phyloP scores from a whole-genome alignment of 2,113 vertebrate species.

The Thryonomys swinderianus region DNA sequence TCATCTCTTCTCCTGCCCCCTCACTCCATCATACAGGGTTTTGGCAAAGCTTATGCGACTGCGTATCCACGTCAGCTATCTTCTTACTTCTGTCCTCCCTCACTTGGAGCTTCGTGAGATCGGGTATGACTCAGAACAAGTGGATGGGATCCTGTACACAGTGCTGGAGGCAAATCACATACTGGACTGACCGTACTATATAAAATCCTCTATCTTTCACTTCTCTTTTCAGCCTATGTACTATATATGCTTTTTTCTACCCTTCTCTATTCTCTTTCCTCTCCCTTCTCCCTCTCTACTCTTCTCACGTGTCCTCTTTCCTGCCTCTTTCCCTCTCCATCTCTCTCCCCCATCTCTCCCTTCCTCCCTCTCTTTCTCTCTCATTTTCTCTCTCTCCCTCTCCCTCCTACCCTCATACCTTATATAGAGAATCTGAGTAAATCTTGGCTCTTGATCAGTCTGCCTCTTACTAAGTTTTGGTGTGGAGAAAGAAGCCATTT shows the following conservation, averaged over 20 bases:
- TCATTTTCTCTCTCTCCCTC: neutral
- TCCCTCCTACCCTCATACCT: constrained; percentile 52
- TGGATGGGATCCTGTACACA: constrained; percentile 90
- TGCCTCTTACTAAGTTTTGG: constrained; percentile 56
- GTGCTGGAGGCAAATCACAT: constrained; percentile 88
- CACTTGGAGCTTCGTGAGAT: constrained; percentile 89
- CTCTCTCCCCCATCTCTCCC: too few relatives aligned
- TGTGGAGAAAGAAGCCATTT: constrained; percentile 58
- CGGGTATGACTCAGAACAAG: constrained; percentile 86
- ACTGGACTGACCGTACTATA: constrained; percentile 72
- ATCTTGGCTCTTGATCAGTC: constrained; percentile 59
- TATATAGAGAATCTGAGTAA: constrained; percentile 55
- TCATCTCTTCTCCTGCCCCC: constrained; percentile 77
- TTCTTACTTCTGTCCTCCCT: constrained; percentile 88
- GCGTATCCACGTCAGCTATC: constrained; percentile 87
- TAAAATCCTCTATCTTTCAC: neutral
- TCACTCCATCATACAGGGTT: constrained; percentile 81
- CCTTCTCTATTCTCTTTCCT: neutral
- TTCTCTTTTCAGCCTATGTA: neutral
- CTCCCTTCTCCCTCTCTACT: too few relatives aligned
- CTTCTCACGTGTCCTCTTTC: neutral
- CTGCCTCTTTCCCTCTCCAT: too few relatives aligned
- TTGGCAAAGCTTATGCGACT: constrained; percentile 86
- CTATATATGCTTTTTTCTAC: neutral
- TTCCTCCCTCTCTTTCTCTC: accelerated